Conservation (phyloP, 2,888 invertebrate genomes). For the Chrysolina oricalcia region DNA sequence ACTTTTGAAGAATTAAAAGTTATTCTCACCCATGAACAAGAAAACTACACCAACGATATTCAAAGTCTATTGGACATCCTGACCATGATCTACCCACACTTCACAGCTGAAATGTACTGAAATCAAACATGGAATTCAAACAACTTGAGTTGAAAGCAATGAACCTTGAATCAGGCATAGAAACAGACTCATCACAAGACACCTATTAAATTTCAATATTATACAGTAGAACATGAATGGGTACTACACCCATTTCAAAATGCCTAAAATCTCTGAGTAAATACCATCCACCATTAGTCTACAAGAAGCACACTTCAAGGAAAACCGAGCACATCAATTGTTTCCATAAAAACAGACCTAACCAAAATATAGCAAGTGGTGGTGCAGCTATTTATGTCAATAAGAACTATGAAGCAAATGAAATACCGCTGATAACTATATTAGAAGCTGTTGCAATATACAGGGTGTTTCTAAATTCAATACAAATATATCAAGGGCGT, state of each 20-base stretch:
- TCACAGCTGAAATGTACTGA: neutral
- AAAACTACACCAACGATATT: slow-evolving; percentile 2
- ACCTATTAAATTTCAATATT: neutral
- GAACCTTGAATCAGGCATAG: neutral
- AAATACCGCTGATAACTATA: neutral
- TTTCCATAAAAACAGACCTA: neutral
- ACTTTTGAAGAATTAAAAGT: neutral
- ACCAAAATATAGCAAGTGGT: slow-evolving; percentile 13
- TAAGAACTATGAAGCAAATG: neutral
- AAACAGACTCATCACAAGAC: slow-evolving; percentile 12
- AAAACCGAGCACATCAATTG: neutral
- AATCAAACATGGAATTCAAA: neutral
- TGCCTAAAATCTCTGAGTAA: slow-evolving; percentile 2
- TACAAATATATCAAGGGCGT: neutral
- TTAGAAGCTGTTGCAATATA: slow-evolving; percentile 11
- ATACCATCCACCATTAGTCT: neutral
- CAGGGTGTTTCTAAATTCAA: too few relatives aligned
- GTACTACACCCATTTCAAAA: slow-evolving; percentile 17
- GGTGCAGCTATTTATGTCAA: neutral
- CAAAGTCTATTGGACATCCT: neutral
- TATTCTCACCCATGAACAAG: neutral
- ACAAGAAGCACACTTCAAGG: slow-evolving; percentile 4
- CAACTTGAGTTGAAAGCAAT: neutral
- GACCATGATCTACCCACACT: neutral
- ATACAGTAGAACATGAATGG: slow-evolving; percentile 28